These are phyloP conservation scores for Alethe diademata DNA, from an alignment of 2,113 vertebrate species.

Conservation along the genomic window DNA sequence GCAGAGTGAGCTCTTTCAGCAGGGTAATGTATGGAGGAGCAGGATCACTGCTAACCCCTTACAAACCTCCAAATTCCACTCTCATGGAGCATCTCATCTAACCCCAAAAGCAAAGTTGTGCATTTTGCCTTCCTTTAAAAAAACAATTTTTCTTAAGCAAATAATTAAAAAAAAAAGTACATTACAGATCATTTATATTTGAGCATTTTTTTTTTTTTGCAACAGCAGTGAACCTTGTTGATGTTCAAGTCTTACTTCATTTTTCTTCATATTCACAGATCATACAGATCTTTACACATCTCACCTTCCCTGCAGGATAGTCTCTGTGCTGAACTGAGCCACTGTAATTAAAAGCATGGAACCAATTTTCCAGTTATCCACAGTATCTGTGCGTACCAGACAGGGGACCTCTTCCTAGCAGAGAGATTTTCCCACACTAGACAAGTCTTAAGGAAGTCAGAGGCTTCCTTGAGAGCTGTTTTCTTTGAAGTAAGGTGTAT, in stretches of 20 bases:
- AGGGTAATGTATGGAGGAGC: background rate
- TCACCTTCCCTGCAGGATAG: background rate
- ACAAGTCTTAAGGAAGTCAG: background rate
- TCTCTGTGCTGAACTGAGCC: background rate
- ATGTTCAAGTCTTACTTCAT: background rate
- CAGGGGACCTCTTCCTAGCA: background rate
- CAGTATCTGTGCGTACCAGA: background rate
- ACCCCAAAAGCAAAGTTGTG: background rate
- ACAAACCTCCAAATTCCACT: background rate
- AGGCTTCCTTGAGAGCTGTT: background rate
- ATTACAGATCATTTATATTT: background rate
- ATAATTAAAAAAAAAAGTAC: background rate
- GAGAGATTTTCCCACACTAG: background rate
- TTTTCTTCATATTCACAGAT: background rate
- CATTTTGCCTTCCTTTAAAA: background rate
- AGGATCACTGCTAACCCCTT: slow-evolving; percentile 30
- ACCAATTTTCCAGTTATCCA: background rate
- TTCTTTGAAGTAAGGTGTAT: background rate
- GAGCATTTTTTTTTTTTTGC: background rate
- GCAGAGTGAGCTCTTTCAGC: slow-evolving; percentile 50
- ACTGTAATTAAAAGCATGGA: background rate
- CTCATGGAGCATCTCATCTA: background rate
- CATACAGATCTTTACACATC: background rate
- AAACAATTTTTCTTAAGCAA: background rate
- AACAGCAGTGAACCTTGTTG: background rate